A percentile compares a stretch with the other conserved stretches of the same genome.
Evolutionary conservation across 2,797 vertebrate genomes (phyloP).

Genomic region (Artibeus jamaicensis): DNA sequence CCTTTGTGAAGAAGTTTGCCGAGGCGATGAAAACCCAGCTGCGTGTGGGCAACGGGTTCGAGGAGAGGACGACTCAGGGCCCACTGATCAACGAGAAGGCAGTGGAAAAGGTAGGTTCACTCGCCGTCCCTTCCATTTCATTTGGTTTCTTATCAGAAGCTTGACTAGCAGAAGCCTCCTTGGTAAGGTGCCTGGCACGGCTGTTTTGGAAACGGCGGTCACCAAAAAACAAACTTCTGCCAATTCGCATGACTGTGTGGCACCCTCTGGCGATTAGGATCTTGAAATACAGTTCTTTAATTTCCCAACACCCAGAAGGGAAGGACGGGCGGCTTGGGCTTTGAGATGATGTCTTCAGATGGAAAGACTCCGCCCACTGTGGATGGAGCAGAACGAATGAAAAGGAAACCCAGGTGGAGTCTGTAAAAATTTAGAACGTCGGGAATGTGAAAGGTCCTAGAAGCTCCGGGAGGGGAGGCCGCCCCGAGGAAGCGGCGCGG

Average conservation of each 20-base stretch:
- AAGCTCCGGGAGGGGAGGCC: not conserved
- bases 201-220: not conserved
- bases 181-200: not conserved
- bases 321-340: not conserved
- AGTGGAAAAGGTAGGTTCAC: conserved; percentile 91
- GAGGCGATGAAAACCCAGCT: conserved; percentile 89
- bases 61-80: conserved; percentile 92
- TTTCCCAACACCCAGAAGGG: not conserved
- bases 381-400: not conserved
- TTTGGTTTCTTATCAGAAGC: not conserved
- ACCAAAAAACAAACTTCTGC: not conserved
- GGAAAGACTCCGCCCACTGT: not conserved
- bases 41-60: conserved; percentile 89
- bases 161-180: not conserved
- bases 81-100: conserved; percentile 94
- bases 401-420: not conserved
- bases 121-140: not conserved
- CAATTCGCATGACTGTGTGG: not conserved
- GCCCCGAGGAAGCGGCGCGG: too few species aligned
- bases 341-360: not conserved
- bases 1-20: conserved; percentile 90
- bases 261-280: not conserved
- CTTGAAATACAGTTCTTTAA: not conserved
- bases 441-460: not conserved
- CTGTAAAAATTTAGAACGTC: not conserved